These are phyloP conservation scores for Belonocnema kinseyi DNA, from an alignment of 1,140 invertebrate species.

Conservation along the genomic window DNA sequence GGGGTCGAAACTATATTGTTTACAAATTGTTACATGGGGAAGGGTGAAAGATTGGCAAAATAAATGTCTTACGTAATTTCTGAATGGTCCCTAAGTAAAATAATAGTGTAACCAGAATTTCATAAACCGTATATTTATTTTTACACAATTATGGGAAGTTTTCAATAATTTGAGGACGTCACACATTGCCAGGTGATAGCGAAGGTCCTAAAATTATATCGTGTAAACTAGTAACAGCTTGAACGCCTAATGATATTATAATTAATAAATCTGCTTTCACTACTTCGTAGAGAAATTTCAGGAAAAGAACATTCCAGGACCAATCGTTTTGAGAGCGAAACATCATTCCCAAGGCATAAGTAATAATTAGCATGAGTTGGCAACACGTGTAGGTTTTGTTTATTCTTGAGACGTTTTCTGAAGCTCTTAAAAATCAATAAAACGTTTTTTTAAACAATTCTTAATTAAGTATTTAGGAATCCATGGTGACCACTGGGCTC, in stretches of 20 bases:
- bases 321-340: constrained; percentile 5
- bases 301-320: not conserved
- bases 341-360: constrained; percentile 6
- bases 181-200: not conserved
- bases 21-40: no score
- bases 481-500: no score
- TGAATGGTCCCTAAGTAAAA: not conserved
- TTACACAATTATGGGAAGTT: not conserved
- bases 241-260: constrained; percentile 1
- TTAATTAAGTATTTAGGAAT: not conserved
- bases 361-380: constrained; percentile 7
- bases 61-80: no score
- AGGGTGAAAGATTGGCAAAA: no score
- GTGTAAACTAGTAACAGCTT: constrained; percentile 6
- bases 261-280: not conserved
- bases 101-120: not conserved
- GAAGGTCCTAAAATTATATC: not conserved
- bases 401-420: not conserved
- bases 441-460: not conserved
- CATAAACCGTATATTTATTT: not conserved
- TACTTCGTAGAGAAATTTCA: constrained; percentile 8
- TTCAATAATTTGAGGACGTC: not conserved
- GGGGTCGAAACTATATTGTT: no score
- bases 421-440: not conserved
- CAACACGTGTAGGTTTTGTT: constrained; percentile 11